These are phyloP conservation scores for Metopolophium dirhodum DNA, from an alignment of 1,140 invertebrate genomes.

Conservation along the genomic window DNA sequence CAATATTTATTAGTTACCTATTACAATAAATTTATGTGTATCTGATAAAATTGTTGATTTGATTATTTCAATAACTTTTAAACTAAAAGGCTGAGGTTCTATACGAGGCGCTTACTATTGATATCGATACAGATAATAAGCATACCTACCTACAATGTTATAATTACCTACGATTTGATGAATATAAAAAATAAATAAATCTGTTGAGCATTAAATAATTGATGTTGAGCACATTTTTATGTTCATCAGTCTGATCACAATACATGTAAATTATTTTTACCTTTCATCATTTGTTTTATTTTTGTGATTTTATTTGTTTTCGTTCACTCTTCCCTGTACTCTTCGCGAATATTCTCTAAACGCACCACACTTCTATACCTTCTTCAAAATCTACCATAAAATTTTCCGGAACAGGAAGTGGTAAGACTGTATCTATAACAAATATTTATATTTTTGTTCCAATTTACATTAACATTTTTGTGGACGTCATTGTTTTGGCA, in stretches of 20 bases:
- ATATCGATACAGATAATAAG: constrained; percentile 9
- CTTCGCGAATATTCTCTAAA: constrained; percentile 55
- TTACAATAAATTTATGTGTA: background rate
- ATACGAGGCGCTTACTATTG: constrained; percentile 42
- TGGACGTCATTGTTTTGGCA: constrained; percentile 56
- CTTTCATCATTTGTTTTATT: constrained; percentile 50
- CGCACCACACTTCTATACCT: constrained; percentile 53
- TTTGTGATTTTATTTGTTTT: constrained; percentile 55
- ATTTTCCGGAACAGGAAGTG: constrained; percentile 56
- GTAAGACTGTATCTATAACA: constrained; percentile 47
- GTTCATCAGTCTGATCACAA: constrained; percentile 26
- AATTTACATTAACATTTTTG: constrained; percentile 49
- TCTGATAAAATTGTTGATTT: constrained; percentile 14
- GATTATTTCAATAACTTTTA: background rate
- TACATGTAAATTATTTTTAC: constrained; percentile 41
- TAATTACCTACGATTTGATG: background rate
- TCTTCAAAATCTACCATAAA: constrained; percentile 55
- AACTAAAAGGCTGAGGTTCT: constrained; percentile 49
- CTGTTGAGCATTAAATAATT: background rate
- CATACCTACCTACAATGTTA: background rate
- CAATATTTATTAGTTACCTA: background rate
- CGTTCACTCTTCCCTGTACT: constrained; percentile 53
- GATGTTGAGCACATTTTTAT: constrained; percentile 29
- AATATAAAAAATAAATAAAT: constrained; percentile 36
- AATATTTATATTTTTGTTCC: constrained; percentile 32